Conservation (phyloP, 2,888 invertebrate genomes). For the Cryptus armator region DNA sequence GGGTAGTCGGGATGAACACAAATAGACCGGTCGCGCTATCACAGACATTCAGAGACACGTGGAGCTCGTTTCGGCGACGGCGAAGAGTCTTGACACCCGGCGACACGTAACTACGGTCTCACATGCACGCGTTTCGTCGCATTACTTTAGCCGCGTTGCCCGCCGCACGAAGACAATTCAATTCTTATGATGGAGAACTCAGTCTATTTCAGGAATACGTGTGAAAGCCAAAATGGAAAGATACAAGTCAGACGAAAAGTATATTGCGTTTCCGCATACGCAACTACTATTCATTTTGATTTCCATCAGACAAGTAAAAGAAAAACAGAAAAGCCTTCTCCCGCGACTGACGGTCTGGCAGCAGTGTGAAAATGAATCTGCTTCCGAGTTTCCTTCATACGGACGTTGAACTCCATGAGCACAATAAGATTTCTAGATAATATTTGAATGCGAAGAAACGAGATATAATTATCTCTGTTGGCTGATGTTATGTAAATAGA, state of each 20-base stretch:
- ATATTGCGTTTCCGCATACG: constrained; percentile 11
- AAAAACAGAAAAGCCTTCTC: neutral
- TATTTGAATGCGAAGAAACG: constrained; percentile 22
- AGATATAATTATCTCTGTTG: constrained; percentile 34
- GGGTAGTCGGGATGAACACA: constrained; percentile 22
- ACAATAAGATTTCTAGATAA: neutral
- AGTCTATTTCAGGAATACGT: neutral
- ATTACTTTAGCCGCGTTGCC: neutral
- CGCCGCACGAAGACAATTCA: neutral
- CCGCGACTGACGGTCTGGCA: neutral
- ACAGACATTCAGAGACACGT: constrained; percentile 21
- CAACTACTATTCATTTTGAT: neutral
- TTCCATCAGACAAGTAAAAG: neutral
- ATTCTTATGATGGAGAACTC: constrained; percentile 1
- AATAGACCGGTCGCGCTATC: constrained; percentile 47
- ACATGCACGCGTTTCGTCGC: constrained; percentile 27
- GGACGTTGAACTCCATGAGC: constrained; percentile 4
- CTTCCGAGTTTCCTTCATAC: constrained; percentile 1
- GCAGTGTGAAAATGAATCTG: neutral
- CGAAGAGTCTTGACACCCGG: constrained; percentile 21
- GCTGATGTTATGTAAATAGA: neutral
- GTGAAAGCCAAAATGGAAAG: constrained; percentile 4
- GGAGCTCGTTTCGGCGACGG: neutral
- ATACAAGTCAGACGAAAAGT: neutral
- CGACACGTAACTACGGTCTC: constrained; percentile 28